Evolutionary conservation across 2,797 vertebrate genomes (phyloP).

Genomic region (Poeciliopsis infans): DNA sequence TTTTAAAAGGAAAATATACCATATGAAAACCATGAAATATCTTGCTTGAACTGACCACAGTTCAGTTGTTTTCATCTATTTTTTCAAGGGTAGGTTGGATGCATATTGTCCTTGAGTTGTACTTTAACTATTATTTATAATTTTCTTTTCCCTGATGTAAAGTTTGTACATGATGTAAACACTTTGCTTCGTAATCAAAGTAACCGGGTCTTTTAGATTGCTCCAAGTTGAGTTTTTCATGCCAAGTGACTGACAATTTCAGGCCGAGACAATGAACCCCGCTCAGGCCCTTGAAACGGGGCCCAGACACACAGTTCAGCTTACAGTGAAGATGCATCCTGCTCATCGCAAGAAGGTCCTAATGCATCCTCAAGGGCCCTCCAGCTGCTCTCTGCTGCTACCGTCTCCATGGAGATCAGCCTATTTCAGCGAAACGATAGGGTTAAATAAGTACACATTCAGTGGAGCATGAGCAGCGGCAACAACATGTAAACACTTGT

Average conservation of each 20-base stretch:
- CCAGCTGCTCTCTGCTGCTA: constrained; percentile 58
- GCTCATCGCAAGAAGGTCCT: constrained; percentile 62
- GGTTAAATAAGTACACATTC: constrained; percentile 71
- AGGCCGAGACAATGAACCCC: constrained; percentile 32
- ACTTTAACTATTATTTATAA: background rate
- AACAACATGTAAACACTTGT: constrained; percentile 75
- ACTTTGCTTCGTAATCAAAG: constrained; percentile 3
- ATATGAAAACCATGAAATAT: background rate
- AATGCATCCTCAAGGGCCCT: constrained; percentile 76
- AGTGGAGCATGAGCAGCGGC: constrained; percentile 54
- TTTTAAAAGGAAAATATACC: background rate
- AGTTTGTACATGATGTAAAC: background rate
- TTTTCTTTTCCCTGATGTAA: background rate
- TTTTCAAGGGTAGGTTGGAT: constrained; percentile 3
- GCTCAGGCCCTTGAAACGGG: constrained; percentile 29
- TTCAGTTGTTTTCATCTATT: constrained; percentile 1
- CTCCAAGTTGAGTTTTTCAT: constrained; percentile 16
- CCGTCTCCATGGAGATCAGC: constrained; percentile 73
- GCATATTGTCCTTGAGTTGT: background rate
- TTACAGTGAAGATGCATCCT: constrained; percentile 57
- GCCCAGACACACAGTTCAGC: constrained; percentile 49
- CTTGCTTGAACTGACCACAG: background rate
- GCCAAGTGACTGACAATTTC: constrained; percentile 8
- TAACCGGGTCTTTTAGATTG: constrained; percentile 13
- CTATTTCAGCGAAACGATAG: constrained; percentile 60